phyloP scores from a whole-genome alignment of 2,888 invertebrate species.

The Rhodophaea formosa region DNA sequence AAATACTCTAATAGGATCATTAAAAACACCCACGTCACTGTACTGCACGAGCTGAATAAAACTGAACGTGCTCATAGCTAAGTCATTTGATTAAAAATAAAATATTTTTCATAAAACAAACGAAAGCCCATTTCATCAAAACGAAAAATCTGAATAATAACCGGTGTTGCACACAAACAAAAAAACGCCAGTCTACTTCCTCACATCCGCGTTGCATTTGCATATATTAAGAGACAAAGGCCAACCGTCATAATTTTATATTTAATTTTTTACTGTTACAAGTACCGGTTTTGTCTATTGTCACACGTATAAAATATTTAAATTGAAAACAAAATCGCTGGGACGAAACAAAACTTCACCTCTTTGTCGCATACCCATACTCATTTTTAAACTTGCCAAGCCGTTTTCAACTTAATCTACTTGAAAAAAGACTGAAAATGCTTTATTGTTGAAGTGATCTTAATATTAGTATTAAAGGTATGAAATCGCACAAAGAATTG shows the following conservation, averaged over 20 bases:
- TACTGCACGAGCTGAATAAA: too few species aligned
- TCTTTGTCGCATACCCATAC: slow-evolving; percentile 49
- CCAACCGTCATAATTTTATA: slow-evolving; percentile 76
- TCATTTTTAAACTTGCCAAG: slow-evolving; percentile 28
- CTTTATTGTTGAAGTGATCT: neutral
- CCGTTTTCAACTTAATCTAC: neutral
- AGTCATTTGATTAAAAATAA: too few species aligned
- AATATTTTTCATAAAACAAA: too few species aligned
- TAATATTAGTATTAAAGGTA: slow-evolving; percentile 25
- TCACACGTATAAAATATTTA: slow-evolving; percentile 76
- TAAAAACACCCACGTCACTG: too few species aligned
- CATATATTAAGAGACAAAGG: slow-evolving; percentile 74
- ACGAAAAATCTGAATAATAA: slow-evolving; percentile 33
- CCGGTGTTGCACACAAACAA: slow-evolving; percentile 34
- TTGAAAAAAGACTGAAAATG: neutral
- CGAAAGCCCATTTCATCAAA: slow-evolving; percentile 13
- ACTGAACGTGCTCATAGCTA: too few species aligned
- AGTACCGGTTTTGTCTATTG: slow-evolving; percentile 80
- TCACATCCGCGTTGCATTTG: slow-evolving; percentile 65
- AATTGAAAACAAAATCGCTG: slow-evolving; percentile 75
- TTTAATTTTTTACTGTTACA: slow-evolving; percentile 79
- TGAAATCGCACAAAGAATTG: slow-evolving; percentile 17
- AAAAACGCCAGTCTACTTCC: slow-evolving; percentile 42
- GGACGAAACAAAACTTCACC: slow-evolving; percentile 72
- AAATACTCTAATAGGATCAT: too few species aligned